Percentiles rank a stretch among this genome's conserved stretches.
phyloP scores from a whole-genome alignment of 1,140 invertebrate genomes.

The Euwallacea fornicatus region DNA sequence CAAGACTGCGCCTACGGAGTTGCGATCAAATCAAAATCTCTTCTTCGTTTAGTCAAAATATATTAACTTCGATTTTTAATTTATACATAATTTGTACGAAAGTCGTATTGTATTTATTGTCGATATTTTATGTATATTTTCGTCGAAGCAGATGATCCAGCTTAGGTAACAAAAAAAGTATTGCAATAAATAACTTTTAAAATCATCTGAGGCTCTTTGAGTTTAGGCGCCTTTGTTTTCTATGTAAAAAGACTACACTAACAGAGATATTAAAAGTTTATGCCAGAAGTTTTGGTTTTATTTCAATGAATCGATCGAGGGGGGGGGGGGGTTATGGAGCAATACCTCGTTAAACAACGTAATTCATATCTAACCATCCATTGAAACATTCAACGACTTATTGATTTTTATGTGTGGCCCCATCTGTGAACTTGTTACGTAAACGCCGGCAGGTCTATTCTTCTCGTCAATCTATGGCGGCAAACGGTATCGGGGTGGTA shows the following conservation, averaged over 20 bases:
- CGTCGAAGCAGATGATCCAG: constrained; percentile 28
- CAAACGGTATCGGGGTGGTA: too few relatives aligned
- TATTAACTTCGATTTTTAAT: neutral
- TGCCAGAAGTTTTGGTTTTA: neutral
- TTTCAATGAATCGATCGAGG: too few relatives aligned
- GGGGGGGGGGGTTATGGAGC: too few relatives aligned
- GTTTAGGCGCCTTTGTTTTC: constrained; percentile 18
- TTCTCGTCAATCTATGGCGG: too few relatives aligned
- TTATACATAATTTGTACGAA: constrained; percentile 41
- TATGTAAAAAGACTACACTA: constrained; percentile 22
- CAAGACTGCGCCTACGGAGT: neutral
- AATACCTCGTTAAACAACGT: too few relatives aligned
- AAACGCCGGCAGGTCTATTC: too few relatives aligned
- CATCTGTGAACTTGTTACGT: too few relatives aligned
- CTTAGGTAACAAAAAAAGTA: constrained; percentile 40
- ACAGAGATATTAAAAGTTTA: constrained; percentile 11
- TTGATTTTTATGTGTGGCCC: too few relatives aligned
- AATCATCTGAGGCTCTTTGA: constrained; percentile 9
- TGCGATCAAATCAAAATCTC: neutral
- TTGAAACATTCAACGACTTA: too few relatives aligned
- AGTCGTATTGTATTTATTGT: constrained; percentile 43
- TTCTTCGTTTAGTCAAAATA: neutral
- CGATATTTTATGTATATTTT: constrained; percentile 41
- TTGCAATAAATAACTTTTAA: constrained; percentile 40
- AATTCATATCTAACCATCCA: too few relatives aligned